These are phyloP conservation scores for Phyllopteryx taeniolatus DNA, from an alignment of 2,113 vertebrate species.

Conservation along the genomic window DNA sequence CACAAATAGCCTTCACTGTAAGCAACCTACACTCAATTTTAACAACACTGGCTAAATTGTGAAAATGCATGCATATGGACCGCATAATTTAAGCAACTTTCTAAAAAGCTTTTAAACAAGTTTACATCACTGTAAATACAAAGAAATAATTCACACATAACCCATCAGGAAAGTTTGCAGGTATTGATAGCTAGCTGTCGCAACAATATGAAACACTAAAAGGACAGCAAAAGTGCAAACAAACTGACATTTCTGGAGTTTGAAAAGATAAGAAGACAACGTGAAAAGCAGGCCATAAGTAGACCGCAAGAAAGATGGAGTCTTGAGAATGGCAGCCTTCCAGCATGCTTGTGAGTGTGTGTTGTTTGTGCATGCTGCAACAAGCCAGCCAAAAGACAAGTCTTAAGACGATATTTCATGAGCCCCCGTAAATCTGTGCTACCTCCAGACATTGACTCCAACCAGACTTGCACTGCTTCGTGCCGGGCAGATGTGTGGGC, in stretches of 20 bases:
- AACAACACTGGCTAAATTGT: not conserved
- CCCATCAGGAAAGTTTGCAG: conserved; percentile 11
- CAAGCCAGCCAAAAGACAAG: conserved; percentile 32
- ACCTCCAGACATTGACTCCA: conserved; percentile 97
- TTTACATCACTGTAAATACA: conserved; percentile 3
- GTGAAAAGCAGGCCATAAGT: conserved; percentile 15
- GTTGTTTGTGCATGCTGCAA: conserved; percentile 57
- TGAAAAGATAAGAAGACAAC: conserved; percentile 10
- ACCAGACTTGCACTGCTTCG: conserved; percentile 95
- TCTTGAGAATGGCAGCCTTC: conserved; percentile 22
- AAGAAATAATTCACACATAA: conserved; percentile 5
- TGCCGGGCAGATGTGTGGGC: conserved; percentile 86
- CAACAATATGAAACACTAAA: not conserved
- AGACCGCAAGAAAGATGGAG: conserved; percentile 12
- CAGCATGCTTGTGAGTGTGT: conserved; percentile 53
- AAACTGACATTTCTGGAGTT: not conserved
- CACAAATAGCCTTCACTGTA: not conserved
- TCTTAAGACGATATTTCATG: conserved; percentile 38
- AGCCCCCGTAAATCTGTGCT: conserved; percentile 72
- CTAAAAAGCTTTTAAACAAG: conserved; percentile 8
- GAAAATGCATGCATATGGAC: not conserved
- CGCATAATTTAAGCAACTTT: conserved; percentile 4
- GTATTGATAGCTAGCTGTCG: conserved; percentile 4
- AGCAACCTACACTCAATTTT: not conserved
- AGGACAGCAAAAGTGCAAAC: conserved; percentile 4